phyloP scores from a whole-genome alignment of 2,113 vertebrate genomes.

The Shinisaurus crocodilurus region DNA sequence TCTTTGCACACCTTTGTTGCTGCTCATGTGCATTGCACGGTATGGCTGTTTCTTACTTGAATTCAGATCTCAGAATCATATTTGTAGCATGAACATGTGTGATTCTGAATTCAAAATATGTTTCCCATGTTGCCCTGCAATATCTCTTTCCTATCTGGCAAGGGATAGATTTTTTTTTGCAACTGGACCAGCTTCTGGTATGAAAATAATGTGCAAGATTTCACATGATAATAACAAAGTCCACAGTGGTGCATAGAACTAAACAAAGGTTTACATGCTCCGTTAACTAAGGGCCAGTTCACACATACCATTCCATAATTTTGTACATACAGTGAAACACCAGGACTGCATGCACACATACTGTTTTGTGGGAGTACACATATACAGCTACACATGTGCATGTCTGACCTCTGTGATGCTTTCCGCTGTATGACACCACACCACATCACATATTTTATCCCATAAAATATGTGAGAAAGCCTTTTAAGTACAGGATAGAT shows the following conservation, averaged over 20 bases:
- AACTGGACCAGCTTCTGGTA: constrained; percentile 4
- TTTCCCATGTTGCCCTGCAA: neutral
- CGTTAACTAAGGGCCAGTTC: neutral
- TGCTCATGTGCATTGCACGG: constrained; percentile 9
- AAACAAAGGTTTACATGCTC: neutral
- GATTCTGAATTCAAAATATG: neutral
- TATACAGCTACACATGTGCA: neutral
- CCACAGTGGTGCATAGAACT: neutral
- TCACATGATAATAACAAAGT: neutral
- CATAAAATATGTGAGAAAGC: too few relatives aligned
- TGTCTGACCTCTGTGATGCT: neutral
- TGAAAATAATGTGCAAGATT: constrained; percentile 2
- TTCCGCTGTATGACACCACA: neutral
- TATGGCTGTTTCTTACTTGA: constrained; percentile 30
- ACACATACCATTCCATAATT: neutral
- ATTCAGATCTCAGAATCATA: constrained; percentile 21
- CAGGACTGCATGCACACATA: neutral
- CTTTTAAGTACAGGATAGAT: neutral
- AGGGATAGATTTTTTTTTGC: neutral
- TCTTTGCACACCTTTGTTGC: constrained; percentile 53
- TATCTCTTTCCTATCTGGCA: neutral
- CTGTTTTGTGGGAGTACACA: neutral
- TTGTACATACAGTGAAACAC: neutral
- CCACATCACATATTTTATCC: neutral
- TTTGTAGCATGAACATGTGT: constrained; percentile 30